A percentile compares a stretch with the other conserved stretches of the same genome.
Conservation (phyloP, 2,888 invertebrate species). For the Oscheius sp. region DNA sequence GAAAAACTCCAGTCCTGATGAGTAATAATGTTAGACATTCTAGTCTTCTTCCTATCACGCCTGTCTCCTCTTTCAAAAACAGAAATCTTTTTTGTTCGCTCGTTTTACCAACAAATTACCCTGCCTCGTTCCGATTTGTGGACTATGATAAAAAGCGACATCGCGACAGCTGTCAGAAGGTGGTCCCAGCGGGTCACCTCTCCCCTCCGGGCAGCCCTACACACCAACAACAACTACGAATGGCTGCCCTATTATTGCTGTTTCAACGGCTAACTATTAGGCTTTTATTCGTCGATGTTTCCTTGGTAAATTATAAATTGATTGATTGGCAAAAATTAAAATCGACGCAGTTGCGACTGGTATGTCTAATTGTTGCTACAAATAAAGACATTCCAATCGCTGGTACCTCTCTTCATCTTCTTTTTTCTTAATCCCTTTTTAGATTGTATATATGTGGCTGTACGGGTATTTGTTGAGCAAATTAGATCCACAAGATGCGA, state of each 20-base stretch:
- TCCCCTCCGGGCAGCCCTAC: too few species aligned
- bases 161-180: conserved; percentile 13
- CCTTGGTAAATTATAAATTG: neutral
- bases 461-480: conserved; percentile 1
- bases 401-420: too few species aligned
- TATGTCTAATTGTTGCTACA: too few species aligned
- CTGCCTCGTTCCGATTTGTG: neutral
- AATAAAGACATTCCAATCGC: too few species aligned
- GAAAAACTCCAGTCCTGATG: too few species aligned
- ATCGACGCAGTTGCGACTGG: too few species aligned
- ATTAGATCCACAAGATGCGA: neutral
- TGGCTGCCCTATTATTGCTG: neutral
- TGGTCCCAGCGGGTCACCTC: conserved; percentile 12
- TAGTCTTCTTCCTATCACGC: too few species aligned
- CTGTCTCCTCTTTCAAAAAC: too few species aligned
- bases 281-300: conserved; percentile 6
- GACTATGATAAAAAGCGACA: conserved; percentile 6
- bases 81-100: too few species aligned
- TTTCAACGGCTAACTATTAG: conserved; percentile 5
- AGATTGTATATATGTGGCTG: conserved; percentile 12
- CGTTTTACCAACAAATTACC: too few species aligned
- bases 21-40: too few species aligned
- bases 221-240: conserved; percentile 2
- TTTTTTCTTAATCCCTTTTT: neutral
- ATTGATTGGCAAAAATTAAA: neutral